These are phyloP conservation scores for Dromococcyx pavoninus DNA, from an alignment of 2,797 vertebrate species.

Conservation along the genomic window DNA sequence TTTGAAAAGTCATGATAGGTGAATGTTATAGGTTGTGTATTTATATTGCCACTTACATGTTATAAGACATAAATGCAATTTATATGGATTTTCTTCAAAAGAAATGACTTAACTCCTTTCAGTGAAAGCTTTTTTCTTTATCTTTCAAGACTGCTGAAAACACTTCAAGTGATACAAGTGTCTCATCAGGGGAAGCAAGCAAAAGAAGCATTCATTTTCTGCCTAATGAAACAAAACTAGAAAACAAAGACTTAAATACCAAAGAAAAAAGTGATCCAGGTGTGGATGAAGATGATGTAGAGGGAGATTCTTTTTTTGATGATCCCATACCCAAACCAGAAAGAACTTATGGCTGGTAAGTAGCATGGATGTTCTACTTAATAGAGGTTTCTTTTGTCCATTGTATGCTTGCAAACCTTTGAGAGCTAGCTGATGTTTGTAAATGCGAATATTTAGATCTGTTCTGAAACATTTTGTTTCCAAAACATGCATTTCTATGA, in stretches of 20 bases:
- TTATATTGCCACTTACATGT: not conserved
- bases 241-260: conserved; percentile 47
- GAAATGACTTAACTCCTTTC: not conserved
- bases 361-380: not conserved
- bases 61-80: not conserved
- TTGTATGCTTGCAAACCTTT: not conserved
- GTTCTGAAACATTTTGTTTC: not conserved
- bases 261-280: conserved; percentile 61
- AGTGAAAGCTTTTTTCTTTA: not conserved
- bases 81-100: not conserved
- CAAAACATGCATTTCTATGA: not conserved
- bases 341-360: conserved; percentile 88
- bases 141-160: conserved; percentile 69
- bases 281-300: conserved; percentile 74
- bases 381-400: not conserved
- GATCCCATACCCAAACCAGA: conserved; percentile 91
- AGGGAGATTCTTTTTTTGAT: conserved; percentile 94
- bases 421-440: not conserved
- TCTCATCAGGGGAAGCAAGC: conserved; percentile 71
- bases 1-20: not conserved
- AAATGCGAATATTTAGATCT: not conserved
- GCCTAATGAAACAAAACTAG: conserved; percentile 62
- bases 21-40: not conserved
- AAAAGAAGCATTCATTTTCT: conserved; percentile 67
- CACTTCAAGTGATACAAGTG: conserved; percentile 67